Conservation (phyloP, 2,113 vertebrate species). For the Amblyornis subalaris region DNA sequence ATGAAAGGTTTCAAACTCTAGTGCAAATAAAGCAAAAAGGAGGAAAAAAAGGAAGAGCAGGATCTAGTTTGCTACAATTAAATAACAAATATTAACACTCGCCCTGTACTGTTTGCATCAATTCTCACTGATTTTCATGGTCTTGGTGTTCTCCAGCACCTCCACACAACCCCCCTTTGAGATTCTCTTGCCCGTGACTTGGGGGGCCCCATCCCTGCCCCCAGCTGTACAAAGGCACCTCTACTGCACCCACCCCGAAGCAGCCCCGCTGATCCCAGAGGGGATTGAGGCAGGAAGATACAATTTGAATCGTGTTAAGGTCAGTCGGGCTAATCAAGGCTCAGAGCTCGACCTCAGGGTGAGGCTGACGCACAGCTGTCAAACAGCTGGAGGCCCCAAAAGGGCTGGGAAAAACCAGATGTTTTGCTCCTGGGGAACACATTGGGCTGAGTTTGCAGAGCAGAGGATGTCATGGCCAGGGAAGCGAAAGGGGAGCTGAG, state of each 20-base stretch:
- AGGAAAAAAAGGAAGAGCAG: not conserved
- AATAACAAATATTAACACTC: not conserved
- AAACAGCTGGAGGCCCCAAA: not conserved
- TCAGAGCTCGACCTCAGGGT: not conserved
- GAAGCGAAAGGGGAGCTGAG: not conserved
- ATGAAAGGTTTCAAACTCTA: not conserved
- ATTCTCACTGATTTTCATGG: not conserved
- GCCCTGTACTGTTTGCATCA: not conserved
- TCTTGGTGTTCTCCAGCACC: not conserved
- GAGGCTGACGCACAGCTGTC: not conserved
- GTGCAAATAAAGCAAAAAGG: conserved; percentile 32
- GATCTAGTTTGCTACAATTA: not conserved
- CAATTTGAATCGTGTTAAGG: fast-evolving
- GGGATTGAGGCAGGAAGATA: not conserved
- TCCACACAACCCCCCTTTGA: not conserved
- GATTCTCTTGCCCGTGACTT: not conserved
- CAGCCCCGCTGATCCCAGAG: not conserved
- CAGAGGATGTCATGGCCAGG: not conserved
- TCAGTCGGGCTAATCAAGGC: not conserved
- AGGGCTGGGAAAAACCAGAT: not conserved
- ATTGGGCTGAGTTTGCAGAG: not conserved
- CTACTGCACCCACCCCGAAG: not conserved
- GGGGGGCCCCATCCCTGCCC: not conserved
- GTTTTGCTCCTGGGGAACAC: not conserved
- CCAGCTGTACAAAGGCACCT: not conserved